Conservation (phyloP, 2,888 invertebrate species). For the Barypeithes pellucidus region DNA sequence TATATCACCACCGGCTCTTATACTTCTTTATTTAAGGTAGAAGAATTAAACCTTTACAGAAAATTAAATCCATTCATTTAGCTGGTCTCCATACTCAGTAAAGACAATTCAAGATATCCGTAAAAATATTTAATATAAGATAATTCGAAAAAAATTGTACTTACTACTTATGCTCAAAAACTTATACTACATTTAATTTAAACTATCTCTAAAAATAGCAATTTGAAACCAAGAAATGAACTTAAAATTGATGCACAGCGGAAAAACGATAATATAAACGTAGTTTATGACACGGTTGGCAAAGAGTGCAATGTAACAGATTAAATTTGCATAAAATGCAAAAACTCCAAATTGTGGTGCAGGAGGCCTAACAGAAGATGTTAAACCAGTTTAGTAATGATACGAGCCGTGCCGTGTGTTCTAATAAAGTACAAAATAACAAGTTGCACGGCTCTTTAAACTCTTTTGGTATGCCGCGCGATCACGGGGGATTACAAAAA, state of each 20-base stretch:
- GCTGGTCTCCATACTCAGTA: no score
- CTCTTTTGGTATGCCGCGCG: conserved; percentile 1
- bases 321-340: conserved; percentile 23
- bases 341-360: conserved; percentile 25
- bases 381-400: conserved; percentile 37
- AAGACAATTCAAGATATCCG: no score
- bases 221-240: no score
- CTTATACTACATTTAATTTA: no score
- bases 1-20: conserved; percentile 26
- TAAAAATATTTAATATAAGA: no score
- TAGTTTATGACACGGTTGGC: neutral
- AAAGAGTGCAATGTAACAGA: conserved; percentile 12
- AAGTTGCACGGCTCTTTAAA: conserved; percentile 32
- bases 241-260: no score
- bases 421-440: conserved; percentile 42
- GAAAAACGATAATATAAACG: neutral
- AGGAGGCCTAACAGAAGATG: conserved; percentile 20
- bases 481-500: neutral
- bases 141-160: no score
- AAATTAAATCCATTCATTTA: conserved; percentile 7
- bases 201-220: no score
- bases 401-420: conserved; percentile 24
- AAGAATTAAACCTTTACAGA: neutral
- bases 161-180: no score
- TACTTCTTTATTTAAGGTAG: neutral